Percentiles rank a stretch among this genome's conserved stretches.
These are phyloP conservation scores for Caenorhabditis sp. DNA, from an alignment of 2,888 invertebrate species.

Conservation along the genomic window DNA sequence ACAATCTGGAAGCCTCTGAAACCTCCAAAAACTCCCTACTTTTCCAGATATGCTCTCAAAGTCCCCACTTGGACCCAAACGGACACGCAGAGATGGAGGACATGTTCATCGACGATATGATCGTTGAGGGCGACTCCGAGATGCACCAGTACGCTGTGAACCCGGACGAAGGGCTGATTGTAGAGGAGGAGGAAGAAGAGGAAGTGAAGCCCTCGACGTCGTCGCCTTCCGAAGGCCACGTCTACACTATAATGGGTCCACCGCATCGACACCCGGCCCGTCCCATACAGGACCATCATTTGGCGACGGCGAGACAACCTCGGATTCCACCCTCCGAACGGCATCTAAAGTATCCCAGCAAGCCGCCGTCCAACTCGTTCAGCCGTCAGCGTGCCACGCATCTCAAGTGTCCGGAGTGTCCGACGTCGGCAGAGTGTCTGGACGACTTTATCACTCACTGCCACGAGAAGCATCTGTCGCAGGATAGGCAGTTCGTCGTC, in stretches of 20 bases:
- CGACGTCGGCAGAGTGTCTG: slow-evolving; percentile 7
- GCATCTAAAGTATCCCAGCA: too few species aligned
- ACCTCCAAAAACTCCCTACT: not conserved
- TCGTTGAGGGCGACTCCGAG: slow-evolving; percentile 34
- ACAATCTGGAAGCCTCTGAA: too few species aligned
- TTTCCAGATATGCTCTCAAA: slow-evolving; percentile 38
- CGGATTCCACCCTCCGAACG: too few species aligned
- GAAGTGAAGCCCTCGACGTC: slow-evolving; percentile 36
- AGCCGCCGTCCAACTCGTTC: not conserved
- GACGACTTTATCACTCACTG: slow-evolving; percentile 52
- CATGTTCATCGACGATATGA: slow-evolving; percentile 18
- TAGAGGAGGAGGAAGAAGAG: not conserved
- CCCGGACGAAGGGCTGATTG: too few species aligned
- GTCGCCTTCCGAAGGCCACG: not conserved
- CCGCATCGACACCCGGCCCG: slow-evolving; percentile 32
- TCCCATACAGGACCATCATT: slow-evolving; percentile 19
- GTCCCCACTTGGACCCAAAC: not conserved
- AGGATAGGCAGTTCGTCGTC: slow-evolving; percentile 9
- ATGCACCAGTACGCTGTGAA: too few species aligned
- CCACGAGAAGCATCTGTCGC: slow-evolving; percentile 24
- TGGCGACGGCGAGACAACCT: too few species aligned
- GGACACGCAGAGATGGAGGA: slow-evolving; percentile 3
- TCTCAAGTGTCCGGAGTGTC: slow-evolving; percentile 49
- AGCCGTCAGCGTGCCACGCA: slow-evolving; percentile 38
- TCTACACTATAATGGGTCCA: not conserved